These are phyloP conservation scores for Lamellibrachia columna DNA, from an alignment of 2,888 invertebrate genomes.

Conservation along the genomic window DNA sequence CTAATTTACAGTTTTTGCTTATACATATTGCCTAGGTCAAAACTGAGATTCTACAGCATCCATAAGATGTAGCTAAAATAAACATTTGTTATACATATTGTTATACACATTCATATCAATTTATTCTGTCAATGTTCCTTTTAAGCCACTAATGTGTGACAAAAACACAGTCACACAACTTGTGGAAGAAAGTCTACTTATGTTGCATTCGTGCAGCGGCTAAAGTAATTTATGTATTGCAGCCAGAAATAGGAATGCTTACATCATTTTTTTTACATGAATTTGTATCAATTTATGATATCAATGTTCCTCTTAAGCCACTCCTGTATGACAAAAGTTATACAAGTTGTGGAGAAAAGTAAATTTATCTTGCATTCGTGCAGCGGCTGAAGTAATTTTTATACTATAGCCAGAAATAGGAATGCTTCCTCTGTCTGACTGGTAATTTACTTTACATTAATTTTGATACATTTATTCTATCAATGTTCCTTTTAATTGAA, in stretches of 20 bases:
- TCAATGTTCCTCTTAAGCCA: background rate
- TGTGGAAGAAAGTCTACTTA: no score
- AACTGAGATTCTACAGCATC: no score
- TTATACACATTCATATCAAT: no score
- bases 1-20: no score
- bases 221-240: background rate
- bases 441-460: background rate
- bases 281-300: background rate
- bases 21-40: no score
- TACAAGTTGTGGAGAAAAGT: background rate
- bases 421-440: background rate
- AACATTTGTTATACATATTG: no score
- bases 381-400: background rate
- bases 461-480: background rate
- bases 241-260: background rate
- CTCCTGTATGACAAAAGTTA: no score
- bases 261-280: background rate
- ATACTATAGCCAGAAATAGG: slow-evolving; percentile 2
- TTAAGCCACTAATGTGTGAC: no score
- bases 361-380: background rate
- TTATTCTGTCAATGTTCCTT: no score
- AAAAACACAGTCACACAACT: no score
- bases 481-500: background rate
- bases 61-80: no score
- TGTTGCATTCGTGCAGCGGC: no score